Base-by-base conservation (phyloP, 2,888 invertebrate species). In the Ashinkailepas kermadecensis region DNA sequence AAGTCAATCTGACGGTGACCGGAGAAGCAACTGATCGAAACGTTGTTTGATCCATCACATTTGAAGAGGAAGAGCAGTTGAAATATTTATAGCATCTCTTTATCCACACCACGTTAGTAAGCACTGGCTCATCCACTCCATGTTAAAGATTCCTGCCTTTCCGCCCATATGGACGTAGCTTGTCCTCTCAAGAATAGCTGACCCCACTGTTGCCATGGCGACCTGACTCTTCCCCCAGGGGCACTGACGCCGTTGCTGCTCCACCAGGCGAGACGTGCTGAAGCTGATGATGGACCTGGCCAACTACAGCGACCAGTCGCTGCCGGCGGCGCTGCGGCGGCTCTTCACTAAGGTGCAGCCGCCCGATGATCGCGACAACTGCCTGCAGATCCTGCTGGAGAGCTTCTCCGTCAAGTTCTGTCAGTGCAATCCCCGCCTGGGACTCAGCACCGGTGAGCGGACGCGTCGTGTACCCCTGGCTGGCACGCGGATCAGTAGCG, bases 251-350 rank as follows among this genome's bases (percentile, higher is more conserved):
- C 15, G 2, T 11, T 7, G 39, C 7, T 0, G 21, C 10, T 9
- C 74, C 74, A 1, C 9, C 81, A 86, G 86, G 81, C 84, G 85
- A 64, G 86, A 87, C 84, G 85, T 87, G 12, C 83, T 88, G 74
- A 88, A 88, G 82, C 85, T 87, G 80, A 85, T 89, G 56, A 86
- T 89, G 57, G 86, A 87, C 81, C 86, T 89, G 65, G 88, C 89
- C 82, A 87, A 88, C 83, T 89, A 87, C 84, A 86, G 87, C 80
- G 87, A 88, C 83, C 87, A 88, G 84, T 89, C 88, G 84, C 86
- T 89, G 81, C 88, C 89, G 9, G 88, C 88, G 84, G 89, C 89
- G 78, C 85, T 89, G 80, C 85, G 89, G 11, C 86, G 86, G 81
- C 88, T 89, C 82, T 89, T 89, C 85, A 85, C 85, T 81, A 86